Percentiles rank a stretch among this genome's conserved stretches.
Evolutionary conservation across 2,888 invertebrate species (phyloP).

Genomic region (Alitta virens): DNA sequence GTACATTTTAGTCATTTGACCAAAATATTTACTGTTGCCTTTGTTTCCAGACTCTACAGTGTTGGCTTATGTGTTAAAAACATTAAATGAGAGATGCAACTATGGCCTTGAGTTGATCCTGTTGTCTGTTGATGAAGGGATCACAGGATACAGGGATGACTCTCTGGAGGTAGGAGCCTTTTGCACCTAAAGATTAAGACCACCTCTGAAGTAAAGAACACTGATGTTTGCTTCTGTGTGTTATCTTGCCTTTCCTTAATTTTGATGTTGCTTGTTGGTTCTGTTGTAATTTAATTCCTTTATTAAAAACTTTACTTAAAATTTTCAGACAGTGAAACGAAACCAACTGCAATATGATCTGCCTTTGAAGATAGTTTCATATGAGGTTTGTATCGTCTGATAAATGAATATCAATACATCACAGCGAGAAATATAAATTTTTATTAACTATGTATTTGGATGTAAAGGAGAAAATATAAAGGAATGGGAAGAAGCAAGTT

Average conservation of each 20-base stretch:
- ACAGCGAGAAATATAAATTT: too few species aligned
- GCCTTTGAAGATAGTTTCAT: constrained; percentile 90
- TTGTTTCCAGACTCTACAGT: constrained; percentile 89
- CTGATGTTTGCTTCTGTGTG: constrained; percentile 18
- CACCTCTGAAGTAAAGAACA: too few species aligned
- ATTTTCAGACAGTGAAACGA: constrained; percentile 76
- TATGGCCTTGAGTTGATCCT: constrained; percentile 88
- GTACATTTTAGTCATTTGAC: too few species aligned
- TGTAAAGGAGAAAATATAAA: too few species aligned
- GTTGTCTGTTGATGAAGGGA: constrained; percentile 97
- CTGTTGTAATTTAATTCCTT: not conserved
- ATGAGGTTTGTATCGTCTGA: constrained; percentile 65
- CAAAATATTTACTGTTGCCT: too few species aligned
- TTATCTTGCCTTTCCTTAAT: too few species aligned
- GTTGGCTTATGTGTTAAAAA: constrained; percentile 86
- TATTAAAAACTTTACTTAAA: too few species aligned
- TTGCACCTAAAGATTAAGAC: not conserved
- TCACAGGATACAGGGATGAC: constrained; percentile 87
- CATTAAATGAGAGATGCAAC: constrained; percentile 82
- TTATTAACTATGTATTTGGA: too few species aligned
- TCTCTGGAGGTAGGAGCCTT: constrained; percentile 72
- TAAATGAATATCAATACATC: too few species aligned
- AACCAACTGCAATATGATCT: constrained; percentile 92
- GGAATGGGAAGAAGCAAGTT: too few species aligned
- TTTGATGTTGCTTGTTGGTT: not conserved